A percentile compares a stretch with the other conserved stretches of the same genome.
Conservation (phyloP, 2,797 vertebrate genomes). For the Bovichtus variegatus region DNA sequence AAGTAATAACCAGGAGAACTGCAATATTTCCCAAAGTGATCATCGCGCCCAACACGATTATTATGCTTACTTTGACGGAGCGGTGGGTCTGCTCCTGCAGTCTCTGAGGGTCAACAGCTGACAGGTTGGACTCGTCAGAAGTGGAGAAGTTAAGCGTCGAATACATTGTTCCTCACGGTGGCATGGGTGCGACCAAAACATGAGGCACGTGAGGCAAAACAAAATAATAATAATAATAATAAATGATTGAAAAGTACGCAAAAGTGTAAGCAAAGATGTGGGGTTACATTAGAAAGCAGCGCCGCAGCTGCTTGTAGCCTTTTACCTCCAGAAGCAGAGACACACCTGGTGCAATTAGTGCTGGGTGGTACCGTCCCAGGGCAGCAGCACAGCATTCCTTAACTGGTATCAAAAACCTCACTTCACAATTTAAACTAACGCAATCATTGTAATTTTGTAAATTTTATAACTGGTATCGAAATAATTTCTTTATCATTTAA, state of each 20-base stretch:
- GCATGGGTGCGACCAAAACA: constrained; percentile 32
- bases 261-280: not conserved
- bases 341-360: constrained; percentile 79
- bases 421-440: not conserved
- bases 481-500: not conserved
- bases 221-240: not conserved
- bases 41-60: constrained; percentile 84
- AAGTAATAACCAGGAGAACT: constrained; percentile 87
- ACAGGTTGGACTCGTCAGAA: constrained; percentile 52
- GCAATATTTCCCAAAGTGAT: constrained; percentile 88
- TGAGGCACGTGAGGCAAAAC: not conserved
- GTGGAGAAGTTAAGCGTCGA: constrained; percentile 49
- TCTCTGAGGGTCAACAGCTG: constrained; percentile 52
- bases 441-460: no score
- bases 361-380: not conserved
- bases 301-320: constrained; percentile 15
- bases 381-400: not conserved
- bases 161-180: constrained; percentile 65
- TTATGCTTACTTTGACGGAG: constrained; percentile 84
- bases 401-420: not conserved
- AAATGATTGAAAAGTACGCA: not conserved
- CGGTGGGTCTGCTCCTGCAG: constrained; percentile 74
- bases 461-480: not conserved
- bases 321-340: constrained; percentile 36
- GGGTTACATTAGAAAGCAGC: not conserved